Evolutionary conservation across 2,888 invertebrate species (phyloP).

Genomic region (Machimus rusticus): DNA sequence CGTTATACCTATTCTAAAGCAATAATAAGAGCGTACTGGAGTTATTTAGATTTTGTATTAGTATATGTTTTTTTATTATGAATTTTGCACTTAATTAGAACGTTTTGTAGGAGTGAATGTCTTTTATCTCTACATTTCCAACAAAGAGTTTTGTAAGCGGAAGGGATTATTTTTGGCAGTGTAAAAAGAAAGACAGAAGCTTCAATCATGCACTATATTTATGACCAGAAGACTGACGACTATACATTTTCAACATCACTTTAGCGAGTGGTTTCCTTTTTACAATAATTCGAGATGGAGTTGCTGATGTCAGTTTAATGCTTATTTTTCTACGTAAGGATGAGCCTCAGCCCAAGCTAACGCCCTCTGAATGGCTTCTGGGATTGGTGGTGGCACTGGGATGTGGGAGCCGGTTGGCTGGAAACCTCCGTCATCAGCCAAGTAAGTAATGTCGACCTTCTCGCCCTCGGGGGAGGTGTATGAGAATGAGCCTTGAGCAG

Average conservation of each 20-base stretch:
- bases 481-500: constrained; percentile 65
- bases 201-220: constrained; percentile 22
- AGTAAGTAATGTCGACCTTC: constrained; percentile 68
- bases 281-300: not conserved
- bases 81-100: no score
- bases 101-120: no score
- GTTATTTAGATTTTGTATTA: no score
- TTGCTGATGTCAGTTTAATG: constrained; percentile 52
- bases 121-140: no score
- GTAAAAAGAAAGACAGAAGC: not conserved
- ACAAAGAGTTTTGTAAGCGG: no score
- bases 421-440: constrained; percentile 76
- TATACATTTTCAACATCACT: not conserved
- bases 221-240: constrained; percentile 23
- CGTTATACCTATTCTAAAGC: no score
- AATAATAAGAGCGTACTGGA: no score
- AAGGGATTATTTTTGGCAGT: not conserved
- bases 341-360: not conserved
- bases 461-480: constrained; percentile 72
- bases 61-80: no score
- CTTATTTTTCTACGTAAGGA: not conserved
- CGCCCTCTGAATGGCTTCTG: not conserved
- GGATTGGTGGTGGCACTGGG: not conserved
- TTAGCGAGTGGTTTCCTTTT: not conserved
- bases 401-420: constrained; percentile 62